These are phyloP conservation scores for Orthonychiurus folsomi DNA, from an alignment of 2,888 invertebrate genomes.

Conservation along the genomic window DNA sequence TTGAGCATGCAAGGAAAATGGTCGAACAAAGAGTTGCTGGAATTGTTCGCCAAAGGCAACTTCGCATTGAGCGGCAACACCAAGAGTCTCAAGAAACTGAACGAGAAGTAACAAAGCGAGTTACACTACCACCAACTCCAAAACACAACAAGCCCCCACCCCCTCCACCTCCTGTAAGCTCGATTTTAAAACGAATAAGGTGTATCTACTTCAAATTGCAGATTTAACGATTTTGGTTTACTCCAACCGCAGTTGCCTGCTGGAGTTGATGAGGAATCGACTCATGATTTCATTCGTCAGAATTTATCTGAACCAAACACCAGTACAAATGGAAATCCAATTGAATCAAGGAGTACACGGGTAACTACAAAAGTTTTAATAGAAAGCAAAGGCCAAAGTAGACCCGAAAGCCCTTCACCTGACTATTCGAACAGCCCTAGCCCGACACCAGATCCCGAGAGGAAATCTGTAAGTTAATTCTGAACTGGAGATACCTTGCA, in stretches of 20 bases:
- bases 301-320: not conserved
- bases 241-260: no score
- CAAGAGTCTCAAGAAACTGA: slow-evolving; percentile 43
- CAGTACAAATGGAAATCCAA: not conserved
- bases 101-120: slow-evolving; percentile 41
- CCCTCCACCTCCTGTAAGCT: slow-evolving; percentile 56
- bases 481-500: not conserved
- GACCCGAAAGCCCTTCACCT: slow-evolving; percentile 50
- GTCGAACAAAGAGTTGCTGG: slow-evolving; percentile 38
- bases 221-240: no score
- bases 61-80: slow-evolving; percentile 40
- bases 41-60: slow-evolving; percentile 37
- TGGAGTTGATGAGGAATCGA: no score
- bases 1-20: slow-evolving; percentile 40
- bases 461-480: not conserved
- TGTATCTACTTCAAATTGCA: not conserved
- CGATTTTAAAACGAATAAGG: slow-evolving; percentile 18
- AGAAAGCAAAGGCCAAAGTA: slow-evolving; percentile 4
- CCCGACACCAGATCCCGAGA: slow-evolving; percentile 19
- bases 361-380: slow-evolving; percentile 2
- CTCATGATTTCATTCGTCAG: not conserved
- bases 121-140: slow-evolving; percentile 19
- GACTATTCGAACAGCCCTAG: slow-evolving; percentile 48
- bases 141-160: slow-evolving; percentile 42
- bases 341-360: slow-evolving; percentile 2